These are phyloP conservation scores for Branchellion lobata DNA, from an alignment of 2,888 invertebrate genomes.

Conservation along the genomic window DNA sequence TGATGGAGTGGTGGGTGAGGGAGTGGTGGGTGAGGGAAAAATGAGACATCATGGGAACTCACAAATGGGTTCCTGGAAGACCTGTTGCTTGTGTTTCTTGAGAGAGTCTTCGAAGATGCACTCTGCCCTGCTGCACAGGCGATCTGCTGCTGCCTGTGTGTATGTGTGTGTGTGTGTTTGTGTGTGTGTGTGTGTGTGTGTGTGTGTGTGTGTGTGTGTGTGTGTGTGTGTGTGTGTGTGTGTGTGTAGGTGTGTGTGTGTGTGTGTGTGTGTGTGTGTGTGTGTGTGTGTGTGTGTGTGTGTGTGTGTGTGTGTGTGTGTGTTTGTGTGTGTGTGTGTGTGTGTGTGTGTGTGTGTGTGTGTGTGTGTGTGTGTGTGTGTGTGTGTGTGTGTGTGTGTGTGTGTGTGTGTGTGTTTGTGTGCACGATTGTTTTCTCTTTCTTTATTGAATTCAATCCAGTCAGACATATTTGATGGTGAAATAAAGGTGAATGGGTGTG, in stretches of 20 bases:
- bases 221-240: too few species aligned
- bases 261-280: too few species aligned
- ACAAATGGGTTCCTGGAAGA: not conserved
- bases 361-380: too few species aligned
- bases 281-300: conserved; percentile 32
- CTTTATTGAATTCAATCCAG: too few species aligned
- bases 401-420: too few species aligned
- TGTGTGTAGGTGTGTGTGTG: too few species aligned
- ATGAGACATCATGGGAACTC: not conserved
- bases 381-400: too few species aligned
- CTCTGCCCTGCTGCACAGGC: not conserved
- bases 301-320: conserved; percentile 3
- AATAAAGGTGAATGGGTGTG: conserved; percentile 1
- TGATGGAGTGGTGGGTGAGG: not conserved
- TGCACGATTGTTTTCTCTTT: too few species aligned
- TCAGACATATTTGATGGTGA: not conserved
- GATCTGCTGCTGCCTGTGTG: not conserved
- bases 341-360: too few species aligned
- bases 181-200: too few species aligned
- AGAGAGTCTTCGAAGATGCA: not conserved
- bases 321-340: too few species aligned
- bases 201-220: too few species aligned
- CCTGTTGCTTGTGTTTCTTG: not conserved
- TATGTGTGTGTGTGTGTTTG: conserved; percentile 17
- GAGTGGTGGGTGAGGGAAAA: not conserved